Evolutionary conservation across 2,888 invertebrate genomes (phyloP).

Genomic region (Trichacis sp.): DNA sequence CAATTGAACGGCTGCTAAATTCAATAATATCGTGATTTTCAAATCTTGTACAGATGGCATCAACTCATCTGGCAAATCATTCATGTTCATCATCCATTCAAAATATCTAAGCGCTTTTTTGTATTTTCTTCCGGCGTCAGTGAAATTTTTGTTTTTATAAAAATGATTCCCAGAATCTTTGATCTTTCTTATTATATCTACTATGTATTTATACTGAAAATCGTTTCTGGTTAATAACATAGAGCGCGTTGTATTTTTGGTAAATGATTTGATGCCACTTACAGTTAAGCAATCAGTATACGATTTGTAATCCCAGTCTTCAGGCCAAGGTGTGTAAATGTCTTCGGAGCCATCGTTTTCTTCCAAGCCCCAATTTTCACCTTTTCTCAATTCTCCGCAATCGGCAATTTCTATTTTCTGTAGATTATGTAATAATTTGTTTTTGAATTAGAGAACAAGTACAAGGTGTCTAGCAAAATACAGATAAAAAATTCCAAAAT

Average conservation of each 20-base stretch:
- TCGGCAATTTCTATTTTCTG: conserved; percentile 66
- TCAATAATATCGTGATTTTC: conserved; percentile 74
- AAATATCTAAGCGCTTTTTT: conserved; percentile 83
- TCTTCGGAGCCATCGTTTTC: conserved; percentile 81
- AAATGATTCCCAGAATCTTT: conserved; percentile 81
- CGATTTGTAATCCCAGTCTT: conserved; percentile 74
- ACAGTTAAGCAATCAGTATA: conserved; percentile 41
- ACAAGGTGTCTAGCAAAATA: too few relatives aligned
- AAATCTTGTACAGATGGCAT: conserved; percentile 56
- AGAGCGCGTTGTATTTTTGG: too few relatives aligned
- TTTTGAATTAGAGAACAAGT: too few relatives aligned
- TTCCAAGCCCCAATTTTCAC: conserved; percentile 75
- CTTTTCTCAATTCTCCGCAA: conserved; percentile 79
- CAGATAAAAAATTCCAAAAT: too few relatives aligned
- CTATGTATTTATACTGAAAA: conserved; percentile 69
- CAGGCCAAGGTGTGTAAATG: conserved; percentile 81
- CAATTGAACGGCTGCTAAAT: conserved; percentile 81
- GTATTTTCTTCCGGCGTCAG: conserved; percentile 81
- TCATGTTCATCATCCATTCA: conserved; percentile 67
- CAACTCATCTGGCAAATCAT: conserved; percentile 55
- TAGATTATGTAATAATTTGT: too few relatives aligned
- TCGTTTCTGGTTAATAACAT: too few relatives aligned
- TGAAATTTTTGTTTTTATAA: conserved; percentile 74
- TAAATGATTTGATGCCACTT: too few relatives aligned
- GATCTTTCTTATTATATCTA: conserved; percentile 73